Base-by-base conservation (phyloP, 2,888 invertebrate species). In the Meteorus cinctellus region DNA sequence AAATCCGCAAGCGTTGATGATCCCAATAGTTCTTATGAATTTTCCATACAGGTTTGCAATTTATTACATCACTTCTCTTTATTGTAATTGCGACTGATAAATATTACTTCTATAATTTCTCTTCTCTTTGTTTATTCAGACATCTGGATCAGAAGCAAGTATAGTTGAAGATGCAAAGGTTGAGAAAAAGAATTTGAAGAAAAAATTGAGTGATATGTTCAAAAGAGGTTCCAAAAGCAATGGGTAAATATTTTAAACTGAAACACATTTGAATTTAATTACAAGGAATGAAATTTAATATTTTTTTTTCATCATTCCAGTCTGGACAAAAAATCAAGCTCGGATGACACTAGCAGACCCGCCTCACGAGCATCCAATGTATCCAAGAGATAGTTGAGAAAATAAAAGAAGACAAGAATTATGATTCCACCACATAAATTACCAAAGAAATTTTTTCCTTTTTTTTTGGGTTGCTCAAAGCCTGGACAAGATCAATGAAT, bases 1-100 rank as follows among this genome's bases (percentile, higher is more conserved):
- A 97, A 96, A 89, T 95, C 96, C 1, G 93, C 95, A 67, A 96
- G 95, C 81, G 94, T 95, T 72, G 95, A 96, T 85, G 95, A 95
- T 86, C 93, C 89, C n/a, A 88, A 86, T 67, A 87, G 86, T 79
- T 87, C 88, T 5, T 85, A 84, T 62, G 89, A 89, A 67, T 85
- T 82, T 76, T 86, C 85, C 78, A 85, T 85, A 81, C 90, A 84
- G 87, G 90, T 87, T 85, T 72, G 63, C 65, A 4, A 16, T 55
- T 41, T 19, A 55, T 55, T 55, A 4, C 24, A 55, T 24, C 55
- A 55, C n/a, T 6, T 55, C 2, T 62, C 31, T 5, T 31, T 1
- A n/a, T 2, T 16, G 16, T 0, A 31, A 62, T 60, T 4, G 14
- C 1, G 16, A 14, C 27, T 31, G 6, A 31, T 31, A n/a, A 24